A percentile compares a stretch with the other conserved stretches of the same genome.
These are phyloP conservation scores for Heloderma charlesbogerti DNA, from an alignment of 2,113 vertebrate species.

Conservation along the genomic window DNA sequence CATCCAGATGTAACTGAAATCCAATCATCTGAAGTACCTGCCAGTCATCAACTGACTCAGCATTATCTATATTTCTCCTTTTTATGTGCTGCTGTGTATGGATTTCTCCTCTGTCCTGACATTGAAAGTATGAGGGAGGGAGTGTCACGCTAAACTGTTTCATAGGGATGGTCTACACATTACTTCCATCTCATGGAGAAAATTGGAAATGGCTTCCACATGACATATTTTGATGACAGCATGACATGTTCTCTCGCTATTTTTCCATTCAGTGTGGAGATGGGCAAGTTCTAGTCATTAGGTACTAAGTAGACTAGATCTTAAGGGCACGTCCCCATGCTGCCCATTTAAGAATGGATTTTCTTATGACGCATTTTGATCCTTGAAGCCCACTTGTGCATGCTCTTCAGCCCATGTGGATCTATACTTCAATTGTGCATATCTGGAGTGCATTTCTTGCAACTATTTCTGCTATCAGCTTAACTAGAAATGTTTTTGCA, in stretches of 20 bases:
- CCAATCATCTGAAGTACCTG: constrained; percentile 20
- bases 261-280: not conserved
- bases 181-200: not conserved
- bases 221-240: not conserved
- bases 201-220: not conserved
- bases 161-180: not conserved
- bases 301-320: not conserved
- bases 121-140: not conserved
- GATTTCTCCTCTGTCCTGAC: not conserved
- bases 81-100: fast-evolving
- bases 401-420: not conserved
- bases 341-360: not conserved
- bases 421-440: not conserved
- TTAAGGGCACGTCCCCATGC: not conserved
- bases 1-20: constrained; percentile 60
- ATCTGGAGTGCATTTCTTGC: not conserved
- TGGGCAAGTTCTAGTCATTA: not conserved
- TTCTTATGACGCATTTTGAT: not conserved
- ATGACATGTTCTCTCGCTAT: not conserved
- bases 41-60: constrained; percentile 32
- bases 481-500: no score
- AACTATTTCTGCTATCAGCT: not conserved
- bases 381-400: not conserved
- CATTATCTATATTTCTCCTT: constrained; percentile 2
- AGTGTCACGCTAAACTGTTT: not conserved